These are phyloP conservation scores for Ictidomys tridecemlineatus DNA, from an alignment of 2,113 vertebrate genomes.

Conservation along the genomic window DNA sequence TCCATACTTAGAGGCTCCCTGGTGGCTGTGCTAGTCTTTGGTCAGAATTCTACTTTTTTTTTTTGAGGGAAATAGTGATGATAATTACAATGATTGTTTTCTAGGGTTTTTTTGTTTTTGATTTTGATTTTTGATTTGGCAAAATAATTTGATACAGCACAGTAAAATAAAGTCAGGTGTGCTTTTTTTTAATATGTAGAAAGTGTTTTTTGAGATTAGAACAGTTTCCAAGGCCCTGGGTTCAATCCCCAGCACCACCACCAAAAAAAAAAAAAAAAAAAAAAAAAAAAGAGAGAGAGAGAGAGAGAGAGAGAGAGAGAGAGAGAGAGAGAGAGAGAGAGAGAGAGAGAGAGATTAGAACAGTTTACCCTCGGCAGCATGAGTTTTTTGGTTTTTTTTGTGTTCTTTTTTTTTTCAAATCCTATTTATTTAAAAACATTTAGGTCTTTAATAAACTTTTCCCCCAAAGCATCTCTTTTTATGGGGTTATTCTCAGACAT, in stretches of 20 bases:
- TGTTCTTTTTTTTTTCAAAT: slow-evolving; percentile 1
- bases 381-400: background rate
- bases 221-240: background rate
- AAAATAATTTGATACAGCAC: background rate
- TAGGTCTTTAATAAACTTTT: slow-evolving; percentile 21
- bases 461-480: background rate
- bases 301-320: no score
- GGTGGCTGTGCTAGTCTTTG: background rate
- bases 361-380: background rate
- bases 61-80: background rate
- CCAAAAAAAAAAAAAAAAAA: no score
- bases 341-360: background rate
- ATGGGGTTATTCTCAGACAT: slow-evolving; percentile 24
- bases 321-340: no score
- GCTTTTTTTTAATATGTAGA: background rate
- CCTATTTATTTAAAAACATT: background rate
- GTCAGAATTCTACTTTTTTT: background rate
- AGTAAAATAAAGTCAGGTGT: background rate
- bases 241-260: no score
- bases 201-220: slow-evolving; percentile 36
- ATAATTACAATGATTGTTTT: background rate
- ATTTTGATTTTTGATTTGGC: background rate
- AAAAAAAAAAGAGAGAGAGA: no score
- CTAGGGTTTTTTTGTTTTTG: background rate
- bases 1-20: background rate